Evolutionary conservation across 2,113 vertebrate genomes (phyloP), one percentile per base, ranked within the genome.

Genomic region (Orientallactaga bullata): DNA sequence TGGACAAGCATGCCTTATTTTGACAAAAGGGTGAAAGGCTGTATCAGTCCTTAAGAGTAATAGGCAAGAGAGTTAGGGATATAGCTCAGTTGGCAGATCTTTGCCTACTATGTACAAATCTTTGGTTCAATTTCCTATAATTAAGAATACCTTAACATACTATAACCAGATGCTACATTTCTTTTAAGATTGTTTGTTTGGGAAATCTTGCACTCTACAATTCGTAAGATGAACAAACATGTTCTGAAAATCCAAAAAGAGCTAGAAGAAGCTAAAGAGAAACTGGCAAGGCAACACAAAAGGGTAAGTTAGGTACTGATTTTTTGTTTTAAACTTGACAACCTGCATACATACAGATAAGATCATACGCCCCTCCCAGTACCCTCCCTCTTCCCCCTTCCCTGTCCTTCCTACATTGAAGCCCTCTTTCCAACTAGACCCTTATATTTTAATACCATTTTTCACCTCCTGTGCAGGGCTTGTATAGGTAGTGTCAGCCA

Each of bases 181-280:
- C 42, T 82, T 85, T 96, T 87, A 97, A 99, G 99, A 97, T 98
- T 99, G 90, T 99, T 99, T 91, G 98, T 99, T 77, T 99, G 99
- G 99, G 99, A 99, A 98, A 99, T 99, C 90, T 98, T 99, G 69
- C 99, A 99, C 96, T 99, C 99, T 16, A 99, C 99, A 76, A 99
- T 99, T 96, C 98, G 99, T 37, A 99, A 99, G 97, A 99, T 99
- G 99, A 99, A 99, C 98, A 99, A 99, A 94, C 99, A 99, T 2
- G 99, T 99, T 91, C 98, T 99, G 97, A 99, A 99, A 98, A 99
- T 99, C 96, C 99, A 99, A 97, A 99, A 99, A 93, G 99, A 99
- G 93, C 97, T 99, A 89, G 99, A 99, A 95, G 99, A 99, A 96
- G 98, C 99, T 63, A 99, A 99, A 97, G 99, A 99, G 95, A 99